A percentile compares a stretch with the other conserved stretches of the same genome.
phyloP scores from a whole-genome alignment of 2,113 vertebrate species.

The Sciurus niger region DNA sequence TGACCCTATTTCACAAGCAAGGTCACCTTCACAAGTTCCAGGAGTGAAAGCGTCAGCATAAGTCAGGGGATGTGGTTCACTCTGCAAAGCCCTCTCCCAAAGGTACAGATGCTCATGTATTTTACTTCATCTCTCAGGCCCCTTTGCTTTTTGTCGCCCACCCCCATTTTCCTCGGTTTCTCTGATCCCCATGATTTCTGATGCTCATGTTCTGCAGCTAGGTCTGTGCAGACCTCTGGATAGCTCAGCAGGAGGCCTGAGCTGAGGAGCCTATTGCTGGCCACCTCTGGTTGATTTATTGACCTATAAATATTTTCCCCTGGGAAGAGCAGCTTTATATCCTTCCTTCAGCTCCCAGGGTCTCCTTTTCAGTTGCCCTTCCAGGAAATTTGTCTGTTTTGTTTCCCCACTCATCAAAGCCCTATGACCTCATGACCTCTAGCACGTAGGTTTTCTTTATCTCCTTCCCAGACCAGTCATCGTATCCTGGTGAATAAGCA shows the following conservation, averaged over 20 bases:
- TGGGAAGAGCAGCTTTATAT: neutral
- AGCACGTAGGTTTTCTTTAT: neutral
- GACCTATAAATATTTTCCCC: conserved; percentile 42
- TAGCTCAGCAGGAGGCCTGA: neutral
- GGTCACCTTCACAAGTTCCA: too few relatives aligned
- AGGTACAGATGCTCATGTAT: accelerated
- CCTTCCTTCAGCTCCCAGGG: neutral
- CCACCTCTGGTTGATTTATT: neutral
- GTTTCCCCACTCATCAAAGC: conserved; percentile 1
- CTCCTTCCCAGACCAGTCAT: neutral
- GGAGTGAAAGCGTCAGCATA: neutral
- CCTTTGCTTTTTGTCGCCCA: neutral
- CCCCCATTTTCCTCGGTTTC: neutral
- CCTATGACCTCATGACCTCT: conserved; percentile 16
- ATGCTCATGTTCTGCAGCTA: neutral
- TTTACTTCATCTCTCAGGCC: too few relatives aligned
- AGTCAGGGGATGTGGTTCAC: neutral
- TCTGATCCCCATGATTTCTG: neutral
- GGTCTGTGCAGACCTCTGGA: neutral
- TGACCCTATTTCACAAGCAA: neutral
- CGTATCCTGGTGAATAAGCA: neutral
- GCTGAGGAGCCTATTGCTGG: accelerated
- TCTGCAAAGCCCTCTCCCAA: accelerated
- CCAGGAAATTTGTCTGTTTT: conserved; percentile 37
- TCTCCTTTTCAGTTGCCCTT: neutral